Percentiles rank a stretch among this genome's conserved stretches.
phyloP scores from a whole-genome alignment of 2,797 vertebrate genomes.

The Potorous gilbertii region DNA sequence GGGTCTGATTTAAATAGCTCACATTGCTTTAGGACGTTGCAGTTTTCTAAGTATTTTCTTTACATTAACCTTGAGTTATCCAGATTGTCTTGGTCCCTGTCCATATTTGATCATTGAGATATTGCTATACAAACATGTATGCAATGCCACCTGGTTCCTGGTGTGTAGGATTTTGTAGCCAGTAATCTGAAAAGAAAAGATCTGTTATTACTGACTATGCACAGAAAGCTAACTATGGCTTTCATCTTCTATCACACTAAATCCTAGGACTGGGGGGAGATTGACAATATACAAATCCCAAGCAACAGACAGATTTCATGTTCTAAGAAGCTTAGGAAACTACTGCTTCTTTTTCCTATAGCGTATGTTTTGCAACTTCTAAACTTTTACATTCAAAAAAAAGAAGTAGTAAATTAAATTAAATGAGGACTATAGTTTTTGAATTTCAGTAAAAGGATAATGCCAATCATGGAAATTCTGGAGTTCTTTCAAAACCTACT shows the following conservation, averaged over 20 bases:
- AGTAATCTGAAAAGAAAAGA: not conserved
- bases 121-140: not conserved
- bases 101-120: not conserved
- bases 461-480: not conserved
- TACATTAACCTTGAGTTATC: not conserved
- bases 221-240: not conserved
- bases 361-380: not conserved
- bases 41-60: not conserved
- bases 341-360: not conserved
- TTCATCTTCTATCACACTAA: not conserved
- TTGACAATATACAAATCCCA: not conserved
- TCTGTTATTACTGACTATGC: not conserved
- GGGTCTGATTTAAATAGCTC: not conserved
- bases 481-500: not conserved
- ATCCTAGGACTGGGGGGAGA: not conserved
- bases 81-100: not conserved
- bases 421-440: not conserved
- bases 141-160: not conserved
- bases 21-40: not conserved
- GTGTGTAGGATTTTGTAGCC: not conserved
- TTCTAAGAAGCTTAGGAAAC: not conserved
- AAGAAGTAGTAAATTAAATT: not conserved
- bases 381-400: not conserved
- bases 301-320: not conserved
- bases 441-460: not conserved